phyloP scores from a whole-genome alignment of 1,140 invertebrate genomes.

The Ceratina calcarata region DNA sequence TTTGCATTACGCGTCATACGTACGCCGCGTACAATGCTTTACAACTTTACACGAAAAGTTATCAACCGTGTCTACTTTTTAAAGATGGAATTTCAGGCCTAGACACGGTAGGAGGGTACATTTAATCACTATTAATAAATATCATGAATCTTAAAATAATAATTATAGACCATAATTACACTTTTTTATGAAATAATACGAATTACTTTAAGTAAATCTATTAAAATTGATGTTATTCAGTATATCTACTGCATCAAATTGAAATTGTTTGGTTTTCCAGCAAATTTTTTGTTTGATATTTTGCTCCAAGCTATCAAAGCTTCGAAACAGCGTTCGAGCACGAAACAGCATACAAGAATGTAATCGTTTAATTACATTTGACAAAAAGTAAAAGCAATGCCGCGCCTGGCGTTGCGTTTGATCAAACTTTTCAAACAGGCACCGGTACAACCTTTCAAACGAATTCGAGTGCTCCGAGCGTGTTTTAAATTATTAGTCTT shows the following conservation, averaged over 20 bases:
- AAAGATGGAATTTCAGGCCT: background rate
- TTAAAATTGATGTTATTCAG: no score
- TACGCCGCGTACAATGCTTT: slow-evolving; percentile 33
- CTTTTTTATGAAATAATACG: no score
- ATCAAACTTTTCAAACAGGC: background rate
- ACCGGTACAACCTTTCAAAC: background rate
- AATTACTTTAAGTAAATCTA: no score
- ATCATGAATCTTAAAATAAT: no score
- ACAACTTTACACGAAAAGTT: slow-evolving; percentile 1
- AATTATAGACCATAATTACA: no score
- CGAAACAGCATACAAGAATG: background rate
- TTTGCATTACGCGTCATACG: slow-evolving; percentile 74
- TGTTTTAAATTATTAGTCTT: background rate
- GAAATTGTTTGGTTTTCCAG: background rate
- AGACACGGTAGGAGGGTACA: no score
- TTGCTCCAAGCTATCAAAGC: background rate
- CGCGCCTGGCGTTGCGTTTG: background rate
- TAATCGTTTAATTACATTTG: slow-evolving; percentile 19
- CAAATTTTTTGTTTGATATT: background rate
- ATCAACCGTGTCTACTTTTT: background rate
- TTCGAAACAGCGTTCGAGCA: slow-evolving; percentile 2
- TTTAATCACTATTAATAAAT: no score
- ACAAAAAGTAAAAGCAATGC: background rate
- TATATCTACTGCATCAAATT: background rate
- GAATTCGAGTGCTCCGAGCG: background rate